Conservation (phyloP, 2,888 invertebrate species). For the Uropetala carovei region DNA sequence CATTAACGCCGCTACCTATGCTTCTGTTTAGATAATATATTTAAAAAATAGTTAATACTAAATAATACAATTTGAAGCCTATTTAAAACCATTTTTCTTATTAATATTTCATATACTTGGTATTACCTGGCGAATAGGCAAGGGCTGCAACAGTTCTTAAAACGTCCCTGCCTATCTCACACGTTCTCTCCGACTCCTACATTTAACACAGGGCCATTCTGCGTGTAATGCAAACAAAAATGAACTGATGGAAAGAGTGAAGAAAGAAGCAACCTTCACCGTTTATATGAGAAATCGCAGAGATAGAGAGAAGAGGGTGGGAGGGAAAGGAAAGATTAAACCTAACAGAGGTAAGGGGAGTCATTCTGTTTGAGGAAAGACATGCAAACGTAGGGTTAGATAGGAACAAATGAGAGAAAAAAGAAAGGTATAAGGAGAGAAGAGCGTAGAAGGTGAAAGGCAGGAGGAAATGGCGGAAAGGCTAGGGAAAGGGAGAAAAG, state of each 20-base stretch:
- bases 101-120: too few relatives aligned
- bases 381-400: background rate
- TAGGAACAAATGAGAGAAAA: background rate
- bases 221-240: too few relatives aligned
- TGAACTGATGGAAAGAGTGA: conserved; percentile 6
- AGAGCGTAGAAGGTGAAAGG: background rate
- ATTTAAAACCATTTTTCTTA: too few relatives aligned
- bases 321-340: background rate
- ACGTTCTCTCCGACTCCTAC: too few relatives aligned
- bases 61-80: too few relatives aligned
- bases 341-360: background rate
- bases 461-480: background rate
- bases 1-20: too few relatives aligned
- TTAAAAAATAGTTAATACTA: too few relatives aligned
- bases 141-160: too few relatives aligned
- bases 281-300: background rate
- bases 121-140: too few relatives aligned
- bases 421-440: background rate
- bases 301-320: background rate
- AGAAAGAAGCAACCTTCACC: background rate
- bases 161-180: too few relatives aligned
- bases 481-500: background rate
- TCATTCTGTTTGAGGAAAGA: background rate
- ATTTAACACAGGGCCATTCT: too few relatives aligned
- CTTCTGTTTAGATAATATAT: too few relatives aligned